These are phyloP conservation scores for Chouioia cunea DNA, from an alignment of 2,888 invertebrate genomes.

Conservation along the genomic window DNA sequence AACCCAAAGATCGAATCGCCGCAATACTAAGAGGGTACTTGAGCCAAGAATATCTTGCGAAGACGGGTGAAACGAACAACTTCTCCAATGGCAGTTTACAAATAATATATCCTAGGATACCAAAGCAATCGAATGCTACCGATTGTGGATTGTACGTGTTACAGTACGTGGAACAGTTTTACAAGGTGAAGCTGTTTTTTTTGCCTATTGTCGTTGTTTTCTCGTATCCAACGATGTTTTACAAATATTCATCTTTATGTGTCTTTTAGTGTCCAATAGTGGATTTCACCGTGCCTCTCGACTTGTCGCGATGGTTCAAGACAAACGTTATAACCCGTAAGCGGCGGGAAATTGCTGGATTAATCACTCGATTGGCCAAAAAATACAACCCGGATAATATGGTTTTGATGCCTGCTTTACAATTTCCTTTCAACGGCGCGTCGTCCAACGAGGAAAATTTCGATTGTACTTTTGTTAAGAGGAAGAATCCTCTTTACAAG, in stretches of 20 bases:
- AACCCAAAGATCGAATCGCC: background rate
- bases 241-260: background rate
- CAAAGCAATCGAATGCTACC: constrained; percentile 34
- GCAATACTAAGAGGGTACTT: constrained; percentile 29
- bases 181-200: constrained; percentile 17
- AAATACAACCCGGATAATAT: background rate
- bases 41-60: constrained; percentile 18
- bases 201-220: too few relatives aligned
- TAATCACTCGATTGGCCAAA: constrained; percentile 20
- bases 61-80: background rate
- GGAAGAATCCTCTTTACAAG: too few relatives aligned
- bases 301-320: constrained; percentile 31
- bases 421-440: too few relatives aligned
- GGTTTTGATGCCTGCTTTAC: too few relatives aligned
- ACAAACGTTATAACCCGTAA: background rate
- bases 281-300: constrained; percentile 10
- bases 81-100: constrained; percentile 2
- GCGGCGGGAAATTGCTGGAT: constrained; percentile 17
- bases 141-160: constrained; percentile 40
- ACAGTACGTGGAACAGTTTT: constrained; percentile 40
- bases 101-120: constrained; percentile 10
- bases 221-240: too few relatives aligned
- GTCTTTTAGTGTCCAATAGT: constrained; percentile 25
- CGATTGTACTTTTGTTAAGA: too few relatives aligned
- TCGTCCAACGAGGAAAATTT: too few relatives aligned